Conservation (phyloP, 1,140 invertebrate species). For the Vanessa tameamea region DNA sequence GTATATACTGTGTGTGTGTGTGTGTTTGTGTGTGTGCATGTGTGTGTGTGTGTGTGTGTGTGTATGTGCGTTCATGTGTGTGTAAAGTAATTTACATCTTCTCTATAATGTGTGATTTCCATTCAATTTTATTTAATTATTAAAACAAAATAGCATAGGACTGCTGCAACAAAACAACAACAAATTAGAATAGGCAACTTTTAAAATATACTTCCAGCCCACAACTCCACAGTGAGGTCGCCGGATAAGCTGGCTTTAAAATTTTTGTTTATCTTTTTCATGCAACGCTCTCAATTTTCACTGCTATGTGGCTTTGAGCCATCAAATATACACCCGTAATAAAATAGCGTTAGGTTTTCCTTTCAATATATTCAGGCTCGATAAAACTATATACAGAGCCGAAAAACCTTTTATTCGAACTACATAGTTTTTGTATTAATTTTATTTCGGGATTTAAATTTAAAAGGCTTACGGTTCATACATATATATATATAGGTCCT, state of each 20-base stretch:
- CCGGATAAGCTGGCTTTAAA: slow-evolving; percentile 29
- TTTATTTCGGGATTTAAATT: background rate
- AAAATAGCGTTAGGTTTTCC: slow-evolving; percentile 5
- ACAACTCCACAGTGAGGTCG: slow-evolving; percentile 3
- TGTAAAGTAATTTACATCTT: too few relatives aligned
- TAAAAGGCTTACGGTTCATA: background rate
- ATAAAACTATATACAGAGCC: slow-evolving; percentile 6
- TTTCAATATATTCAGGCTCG: background rate
- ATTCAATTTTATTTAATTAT: background rate
- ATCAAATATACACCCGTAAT: slow-evolving; percentile 4
- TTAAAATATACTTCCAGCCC: slow-evolving; percentile 6
- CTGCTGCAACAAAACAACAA: background rate
- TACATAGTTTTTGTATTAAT: background rate
- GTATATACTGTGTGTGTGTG: too few relatives aligned
- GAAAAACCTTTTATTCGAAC: slow-evolving; percentile 4
- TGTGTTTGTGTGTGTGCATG: too few relatives aligned
- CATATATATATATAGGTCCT: too few relatives aligned
- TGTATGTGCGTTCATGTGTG: too few relatives aligned
- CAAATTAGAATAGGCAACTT: slow-evolving; percentile 9
- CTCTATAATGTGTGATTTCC: background rate
- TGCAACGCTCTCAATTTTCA: slow-evolving; percentile 10
- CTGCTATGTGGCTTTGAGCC: slow-evolving; percentile 16
- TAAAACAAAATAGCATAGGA: background rate
- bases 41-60: too few relatives aligned
- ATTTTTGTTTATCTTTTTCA: slow-evolving; percentile 35